Base-by-base conservation (phyloP, 1,140 invertebrate genomes). In the Brachionus sp. region DNA sequence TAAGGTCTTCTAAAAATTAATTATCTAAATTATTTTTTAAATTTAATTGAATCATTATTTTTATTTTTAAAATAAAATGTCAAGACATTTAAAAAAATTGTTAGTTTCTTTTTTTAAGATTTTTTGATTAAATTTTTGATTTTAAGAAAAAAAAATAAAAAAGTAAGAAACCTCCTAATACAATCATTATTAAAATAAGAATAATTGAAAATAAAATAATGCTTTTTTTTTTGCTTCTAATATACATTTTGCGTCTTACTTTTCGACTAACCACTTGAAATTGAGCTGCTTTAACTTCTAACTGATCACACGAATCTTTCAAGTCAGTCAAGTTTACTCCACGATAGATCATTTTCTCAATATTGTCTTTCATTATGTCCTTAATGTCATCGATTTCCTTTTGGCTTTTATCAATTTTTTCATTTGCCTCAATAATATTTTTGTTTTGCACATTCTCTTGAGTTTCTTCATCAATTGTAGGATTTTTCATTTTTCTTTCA, bases 351-450 rank as follows among this genome's bases (percentile, higher is more conserved):
- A 75, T 75, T 46, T 75, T 75, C 9, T 75, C 70, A 46, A 75
- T 75, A 12, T 75, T 75, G 44, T 75, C 70, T 75, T 46, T 75
- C 70, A 75, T 75, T 46, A 75, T 75, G 12, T 35, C 25, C n/a
- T 75, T 75, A 5, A 75, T 46, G 6, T 75, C 70, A 46, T 75
- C 70, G 10, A 75, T 46, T 75, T 75, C 39, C 12, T 75, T 46
- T 25, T 75, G n/a, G 3, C 7, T 46, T 16, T 75, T 23, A 9
- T 75, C 70, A 19, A 75, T 46, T 44, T 75, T 75, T 46, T 29
- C 37, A 46, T 50, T 39, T 46, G 23, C 25, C 44, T 75, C 7
- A 23, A 6, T 23, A 16, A 9, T n/a, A 23, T 75, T 39, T 39
- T 25, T 37, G 6, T 23, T 23, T 7, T 75, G 12, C 7, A n/a